phyloP scores from a whole-genome alignment of 1,140 invertebrate genomes.

The Ceratina australensis region DNA sequence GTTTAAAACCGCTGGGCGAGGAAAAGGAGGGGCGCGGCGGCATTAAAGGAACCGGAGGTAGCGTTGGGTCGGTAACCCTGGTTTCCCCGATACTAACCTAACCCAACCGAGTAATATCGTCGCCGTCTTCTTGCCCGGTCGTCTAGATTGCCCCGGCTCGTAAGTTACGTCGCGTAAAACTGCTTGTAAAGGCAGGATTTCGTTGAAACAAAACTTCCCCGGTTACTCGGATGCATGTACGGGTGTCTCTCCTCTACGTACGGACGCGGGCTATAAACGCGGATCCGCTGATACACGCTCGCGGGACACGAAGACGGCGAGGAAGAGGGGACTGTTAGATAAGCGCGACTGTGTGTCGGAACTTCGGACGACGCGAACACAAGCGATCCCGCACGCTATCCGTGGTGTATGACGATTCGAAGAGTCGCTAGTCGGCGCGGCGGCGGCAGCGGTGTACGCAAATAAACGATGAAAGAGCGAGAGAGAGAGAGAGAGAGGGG shows the following conservation, averaged over 20 bases:
- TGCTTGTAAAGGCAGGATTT: slow-evolving; percentile 55
- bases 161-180: slow-evolving; percentile 68
- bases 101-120: slow-evolving; percentile 66
- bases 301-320: background rate
- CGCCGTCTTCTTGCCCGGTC: slow-evolving; percentile 50
- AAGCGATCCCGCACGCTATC: slow-evolving; percentile 2
- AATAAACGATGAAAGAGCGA: slow-evolving; percentile 19
- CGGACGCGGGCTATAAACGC: slow-evolving; percentile 14
- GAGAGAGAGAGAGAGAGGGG: too few species aligned
- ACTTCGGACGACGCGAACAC: slow-evolving; percentile 32
- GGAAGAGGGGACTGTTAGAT: slow-evolving; percentile 31
- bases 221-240: background rate
- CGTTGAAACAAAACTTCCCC: slow-evolving; percentile 56
- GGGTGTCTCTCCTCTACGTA: background rate
- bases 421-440: slow-evolving; percentile 2
- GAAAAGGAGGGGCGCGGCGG: background rate
- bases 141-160: slow-evolving; percentile 61
- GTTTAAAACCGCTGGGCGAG: slow-evolving; percentile 46
- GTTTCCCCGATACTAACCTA: slow-evolving; percentile 59
- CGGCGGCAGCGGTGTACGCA: slow-evolving; percentile 1
- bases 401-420: slow-evolving; percentile 35
- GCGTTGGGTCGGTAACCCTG: slow-evolving; percentile 66
- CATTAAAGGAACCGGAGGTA: slow-evolving; percentile 40
- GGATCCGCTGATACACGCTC: slow-evolving; percentile 27
- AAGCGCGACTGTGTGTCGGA: slow-evolving; percentile 33